These are phyloP conservation scores for Acomys russatus DNA, from an alignment of 2,797 vertebrate species.

Conservation along the genomic window DNA sequence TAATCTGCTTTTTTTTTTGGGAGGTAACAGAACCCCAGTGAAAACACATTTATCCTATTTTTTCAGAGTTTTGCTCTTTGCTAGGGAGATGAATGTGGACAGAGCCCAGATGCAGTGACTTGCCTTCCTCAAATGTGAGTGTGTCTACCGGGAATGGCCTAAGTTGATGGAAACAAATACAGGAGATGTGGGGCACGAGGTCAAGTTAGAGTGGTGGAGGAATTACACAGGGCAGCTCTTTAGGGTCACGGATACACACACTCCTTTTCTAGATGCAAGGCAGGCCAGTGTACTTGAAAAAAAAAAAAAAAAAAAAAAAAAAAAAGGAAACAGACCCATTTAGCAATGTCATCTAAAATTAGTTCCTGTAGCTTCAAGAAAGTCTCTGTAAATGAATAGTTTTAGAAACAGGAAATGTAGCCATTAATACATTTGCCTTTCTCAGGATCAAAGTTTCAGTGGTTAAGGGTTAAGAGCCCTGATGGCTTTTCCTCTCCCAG, in stretches of 20 bases:
- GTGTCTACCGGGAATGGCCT: not conserved
- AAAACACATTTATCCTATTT: not conserved
- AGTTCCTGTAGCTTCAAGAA: slow-evolving; percentile 9
- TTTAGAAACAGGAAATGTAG: slow-evolving; percentile 37
- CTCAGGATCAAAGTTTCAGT: not conserved
- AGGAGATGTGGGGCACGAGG: not conserved
- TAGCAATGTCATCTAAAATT: slow-evolving; percentile 3
- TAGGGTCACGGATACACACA: not conserved
- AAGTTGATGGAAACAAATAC: not conserved
- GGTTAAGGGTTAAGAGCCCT: slow-evolving; percentile 18
- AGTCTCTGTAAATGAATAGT: slow-evolving; percentile 22
- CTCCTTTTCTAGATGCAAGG: not conserved
- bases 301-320: not conserved
- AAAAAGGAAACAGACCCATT: not conserved
- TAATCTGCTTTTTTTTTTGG: not conserved
- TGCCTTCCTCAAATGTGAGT: not conserved
- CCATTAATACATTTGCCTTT: slow-evolving; percentile 10
- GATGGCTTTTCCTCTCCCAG: slow-evolving; percentile 25
- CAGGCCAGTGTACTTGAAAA: not conserved
- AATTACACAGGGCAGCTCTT: not conserved
- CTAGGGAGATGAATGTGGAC: not conserved
- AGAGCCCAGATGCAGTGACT: not conserved
- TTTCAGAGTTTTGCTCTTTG: not conserved
- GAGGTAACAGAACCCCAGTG: not conserved
- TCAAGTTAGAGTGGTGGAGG: not conserved